Evolutionary conservation across 2,797 vertebrate species (phyloP).

Genomic region (Dendrocincla fuliginosa): DNA sequence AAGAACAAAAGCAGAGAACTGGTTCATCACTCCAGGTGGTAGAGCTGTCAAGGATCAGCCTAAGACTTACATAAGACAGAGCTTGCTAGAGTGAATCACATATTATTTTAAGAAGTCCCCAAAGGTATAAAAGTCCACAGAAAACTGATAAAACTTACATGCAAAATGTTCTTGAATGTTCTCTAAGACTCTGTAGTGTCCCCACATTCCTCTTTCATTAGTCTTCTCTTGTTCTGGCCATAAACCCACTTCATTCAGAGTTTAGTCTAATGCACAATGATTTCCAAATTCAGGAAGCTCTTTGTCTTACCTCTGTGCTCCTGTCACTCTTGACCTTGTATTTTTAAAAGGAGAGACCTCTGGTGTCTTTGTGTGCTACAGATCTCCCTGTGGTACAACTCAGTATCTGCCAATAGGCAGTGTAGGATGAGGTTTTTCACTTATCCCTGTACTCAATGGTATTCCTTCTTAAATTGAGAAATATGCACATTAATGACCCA

Average conservation of each 20-base stretch:
- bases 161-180: not conserved
- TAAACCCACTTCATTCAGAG: not conserved
- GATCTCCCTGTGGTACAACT: not conserved
- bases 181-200: not conserved
- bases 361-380: not conserved
- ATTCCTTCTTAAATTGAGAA: not conserved
- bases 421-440: not conserved
- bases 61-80: not conserved
- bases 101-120: conserved; percentile 8
- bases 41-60: not conserved
- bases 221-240: not conserved
- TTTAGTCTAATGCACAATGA: not conserved
- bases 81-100: not conserved
- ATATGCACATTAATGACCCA: not conserved
- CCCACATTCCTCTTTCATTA: not conserved
- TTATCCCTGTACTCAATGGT: not conserved
- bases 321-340: not conserved
- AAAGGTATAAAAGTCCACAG: not conserved
- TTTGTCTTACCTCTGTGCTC: not conserved
- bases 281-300: not conserved
- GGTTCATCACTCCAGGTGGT: conserved; percentile 15
- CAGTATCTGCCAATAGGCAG: not conserved
- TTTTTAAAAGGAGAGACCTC: not conserved
- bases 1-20: conserved; percentile 5
- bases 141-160: not conserved